A percentile compares a stretch with the other conserved stretches of the same genome.
These are phyloP conservation scores for Thereva nobilitata DNA, from an alignment of 2,888 invertebrate genomes.

Conservation along the genomic window DNA sequence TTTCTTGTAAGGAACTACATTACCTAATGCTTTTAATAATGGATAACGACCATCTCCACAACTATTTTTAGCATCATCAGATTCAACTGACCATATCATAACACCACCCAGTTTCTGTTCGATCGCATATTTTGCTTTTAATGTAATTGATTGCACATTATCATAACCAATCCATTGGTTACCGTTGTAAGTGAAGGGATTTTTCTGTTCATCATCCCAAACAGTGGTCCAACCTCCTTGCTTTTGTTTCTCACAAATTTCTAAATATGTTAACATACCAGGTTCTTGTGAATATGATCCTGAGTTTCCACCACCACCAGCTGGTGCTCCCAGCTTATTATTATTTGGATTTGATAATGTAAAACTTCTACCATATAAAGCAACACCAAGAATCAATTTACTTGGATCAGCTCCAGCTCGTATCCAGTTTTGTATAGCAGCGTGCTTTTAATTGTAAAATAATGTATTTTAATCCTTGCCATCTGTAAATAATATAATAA, in stretches of 20 bases:
- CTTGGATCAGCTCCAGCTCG: constrained; percentile 51
- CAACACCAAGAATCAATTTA: constrained; percentile 57
- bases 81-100: constrained; percentile 67
- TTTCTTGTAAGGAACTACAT: neutral
- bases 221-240: constrained; percentile 50
- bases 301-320: constrained; percentile 55
- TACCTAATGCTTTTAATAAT: constrained; percentile 58
- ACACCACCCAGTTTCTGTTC: constrained; percentile 60
- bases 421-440: constrained; percentile 55
- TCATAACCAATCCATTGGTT: constrained; percentile 59
- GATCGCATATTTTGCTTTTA: constrained; percentile 54
- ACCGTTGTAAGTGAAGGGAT: constrained; percentile 55
- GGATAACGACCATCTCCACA: constrained; percentile 60
- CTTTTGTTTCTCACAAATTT: constrained; percentile 45
- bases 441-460: constrained; percentile 50
- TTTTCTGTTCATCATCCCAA: constrained; percentile 49
- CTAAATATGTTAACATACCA: constrained; percentile 63
- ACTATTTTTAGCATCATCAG: constrained; percentile 62
- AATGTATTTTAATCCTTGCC: neutral
- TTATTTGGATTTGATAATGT: constrained; percentile 53
- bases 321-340: constrained; percentile 58
- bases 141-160: constrained; percentile 49
- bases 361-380: constrained; percentile 56
- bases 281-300: constrained; percentile 60
- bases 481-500: too few relatives aligned